A percentile compares a stretch with the other conserved stretches of the same genome.
Conservation (phyloP, 2,888 invertebrate species). For the Brachypterus glaber region DNA sequence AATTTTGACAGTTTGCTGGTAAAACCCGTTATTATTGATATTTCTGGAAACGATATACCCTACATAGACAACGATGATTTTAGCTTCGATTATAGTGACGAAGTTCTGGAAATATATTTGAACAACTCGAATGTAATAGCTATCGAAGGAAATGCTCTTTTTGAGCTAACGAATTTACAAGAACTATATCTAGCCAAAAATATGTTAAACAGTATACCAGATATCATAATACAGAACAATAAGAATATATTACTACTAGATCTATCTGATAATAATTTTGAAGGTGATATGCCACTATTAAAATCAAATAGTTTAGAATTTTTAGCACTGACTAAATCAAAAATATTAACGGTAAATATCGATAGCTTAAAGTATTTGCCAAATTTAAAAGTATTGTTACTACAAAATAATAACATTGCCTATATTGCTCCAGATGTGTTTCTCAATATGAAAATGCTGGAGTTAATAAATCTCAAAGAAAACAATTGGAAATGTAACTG, state of each 20-base stretch:
- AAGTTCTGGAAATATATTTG: constrained; percentile 31
- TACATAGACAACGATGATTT: constrained; percentile 28
- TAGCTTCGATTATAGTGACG: constrained; percentile 27
- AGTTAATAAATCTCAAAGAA: constrained; percentile 27
- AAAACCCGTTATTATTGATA: constrained; percentile 31
- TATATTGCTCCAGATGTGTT: constrained; percentile 28
- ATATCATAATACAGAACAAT: constrained; percentile 28
- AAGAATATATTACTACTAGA: constrained; percentile 30
- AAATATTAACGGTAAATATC: constrained; percentile 27
- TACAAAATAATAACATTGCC: constrained; percentile 34
- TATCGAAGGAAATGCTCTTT: constrained; percentile 31
- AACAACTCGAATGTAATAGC: constrained; percentile 31
- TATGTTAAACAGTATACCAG: constrained; percentile 29
- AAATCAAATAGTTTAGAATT: constrained; percentile 31
- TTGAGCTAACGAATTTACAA: constrained; percentile 30
- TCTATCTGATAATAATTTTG: constrained; percentile 34
- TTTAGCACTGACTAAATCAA: constrained; percentile 31
- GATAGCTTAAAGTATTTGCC: constrained; percentile 29
- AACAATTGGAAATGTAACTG: constrained; percentile 34
- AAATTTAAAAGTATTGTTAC: constrained; percentile 29
- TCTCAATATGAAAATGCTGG: constrained; percentile 18
- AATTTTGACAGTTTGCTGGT: constrained; percentile 27
- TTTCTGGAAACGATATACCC: constrained; percentile 34
- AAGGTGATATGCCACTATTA: constrained; percentile 29
- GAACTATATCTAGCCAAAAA: constrained; percentile 35